Percentiles rank a stretch among this genome's conserved stretches.
Evolutionary conservation across 2,888 invertebrate species (phyloP).

Genomic region (Piscicola geometra): DNA sequence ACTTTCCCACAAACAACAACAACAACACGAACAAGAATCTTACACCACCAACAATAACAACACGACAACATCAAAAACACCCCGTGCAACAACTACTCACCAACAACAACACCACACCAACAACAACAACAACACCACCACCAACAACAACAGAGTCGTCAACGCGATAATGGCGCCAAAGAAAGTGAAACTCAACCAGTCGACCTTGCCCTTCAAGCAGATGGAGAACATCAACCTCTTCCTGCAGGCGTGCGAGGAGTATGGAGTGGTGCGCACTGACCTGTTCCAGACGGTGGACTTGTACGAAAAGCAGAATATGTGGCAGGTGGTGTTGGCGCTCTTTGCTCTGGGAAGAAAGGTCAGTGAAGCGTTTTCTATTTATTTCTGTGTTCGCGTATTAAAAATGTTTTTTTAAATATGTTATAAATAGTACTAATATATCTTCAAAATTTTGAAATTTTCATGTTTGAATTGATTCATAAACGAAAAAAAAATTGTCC

Average conservation of each 20-base stretch:
- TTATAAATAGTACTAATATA: background rate
- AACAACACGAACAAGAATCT: too few species aligned
- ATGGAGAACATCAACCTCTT: conserved; percentile 95
- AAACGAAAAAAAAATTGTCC: too few species aligned
- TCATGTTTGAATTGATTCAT: too few species aligned
- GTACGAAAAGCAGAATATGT: conserved; percentile 90
- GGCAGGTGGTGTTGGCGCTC: conserved; percentile 89
- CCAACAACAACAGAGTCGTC: conserved; percentile 36
- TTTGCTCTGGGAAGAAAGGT: conserved; percentile 87
- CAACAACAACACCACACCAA: too few species aligned
- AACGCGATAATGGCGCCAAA: conserved; percentile 51
- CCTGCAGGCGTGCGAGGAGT: conserved; percentile 79
- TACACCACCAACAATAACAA: too few species aligned
- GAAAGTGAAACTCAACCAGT: conserved; percentile 86
- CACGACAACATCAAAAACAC: too few species aligned
- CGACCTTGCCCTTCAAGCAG: conserved; percentile 71
- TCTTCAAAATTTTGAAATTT: background rate
- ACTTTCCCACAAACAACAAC: too few species aligned
- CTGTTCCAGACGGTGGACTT: conserved; percentile 98
- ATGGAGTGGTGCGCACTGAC: conserved; percentile 91
- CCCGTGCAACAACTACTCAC: too few species aligned
- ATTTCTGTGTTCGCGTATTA: background rate
- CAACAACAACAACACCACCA: too few species aligned
- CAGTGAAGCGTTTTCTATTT: background rate
- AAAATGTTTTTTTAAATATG: background rate